Conservation (phyloP, 1,140 invertebrate species). For the Lordiphosa stackelbergi region DNA sequence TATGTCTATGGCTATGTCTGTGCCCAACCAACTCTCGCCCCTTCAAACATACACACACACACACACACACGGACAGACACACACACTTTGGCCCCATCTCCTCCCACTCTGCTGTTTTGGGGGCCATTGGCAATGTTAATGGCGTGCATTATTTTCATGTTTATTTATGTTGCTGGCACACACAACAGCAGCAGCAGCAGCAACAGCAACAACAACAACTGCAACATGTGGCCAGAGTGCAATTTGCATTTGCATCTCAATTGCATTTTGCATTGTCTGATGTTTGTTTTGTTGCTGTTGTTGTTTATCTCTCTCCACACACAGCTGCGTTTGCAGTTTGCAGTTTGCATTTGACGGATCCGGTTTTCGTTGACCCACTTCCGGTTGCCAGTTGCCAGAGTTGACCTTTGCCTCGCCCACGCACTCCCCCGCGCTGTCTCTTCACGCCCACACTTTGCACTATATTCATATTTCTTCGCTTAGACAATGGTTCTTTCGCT, state of each 20-base stretch:
- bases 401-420: constrained; percentile 51
- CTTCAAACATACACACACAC: background rate
- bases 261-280: constrained; percentile 67
- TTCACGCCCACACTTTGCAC: constrained; percentile 59
- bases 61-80: too few relatives aligned
- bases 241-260: constrained; percentile 73
- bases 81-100: background rate
- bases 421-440: constrained; percentile 11
- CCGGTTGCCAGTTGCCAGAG: constrained; percentile 46
- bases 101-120: constrained; percentile 45
- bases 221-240: constrained; percentile 60
- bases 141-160: constrained; percentile 72
- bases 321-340: constrained; percentile 59
- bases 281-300: constrained; percentile 52
- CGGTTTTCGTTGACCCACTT: constrained; percentile 72
- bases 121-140: constrained; percentile 72
- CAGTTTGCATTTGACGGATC: constrained; percentile 47
- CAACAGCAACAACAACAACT: constrained; percentile 11
- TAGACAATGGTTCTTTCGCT: constrained; percentile 17
- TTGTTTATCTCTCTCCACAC: constrained; percentile 51
- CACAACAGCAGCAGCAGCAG: constrained; percentile 17
- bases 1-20: too few relatives aligned
- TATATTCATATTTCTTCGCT: constrained; percentile 65
- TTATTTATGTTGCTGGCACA: constrained; percentile 66
- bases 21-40: too few relatives aligned